A percentile compares a stretch with the other conserved stretches of the same genome.
phyloP scores from a whole-genome alignment of 2,797 vertebrate genomes.

The Danio tinwini region DNA sequence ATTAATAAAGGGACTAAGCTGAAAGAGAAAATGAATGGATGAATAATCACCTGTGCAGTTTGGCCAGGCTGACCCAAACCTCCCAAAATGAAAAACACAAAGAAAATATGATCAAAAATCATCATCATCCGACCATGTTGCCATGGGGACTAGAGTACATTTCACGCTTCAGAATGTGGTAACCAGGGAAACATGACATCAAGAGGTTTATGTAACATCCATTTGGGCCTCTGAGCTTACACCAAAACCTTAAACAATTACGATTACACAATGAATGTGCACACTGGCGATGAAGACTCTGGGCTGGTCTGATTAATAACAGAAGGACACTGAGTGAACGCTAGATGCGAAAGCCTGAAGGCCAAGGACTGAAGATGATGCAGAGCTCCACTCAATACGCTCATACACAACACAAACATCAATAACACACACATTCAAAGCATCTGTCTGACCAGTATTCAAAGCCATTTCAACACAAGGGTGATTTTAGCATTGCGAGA shows the following conservation, averaged over 20 bases:
- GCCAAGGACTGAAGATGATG: too few species aligned
- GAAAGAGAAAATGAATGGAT: too few species aligned
- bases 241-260: neutral
- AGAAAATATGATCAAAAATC: constrained; percentile 23
- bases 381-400: too few species aligned
- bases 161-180: constrained; percentile 49
- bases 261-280: constrained; percentile 24
- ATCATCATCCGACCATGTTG: constrained; percentile 43
- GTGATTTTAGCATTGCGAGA: too few species aligned
- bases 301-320: constrained; percentile 80
- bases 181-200: constrained; percentile 49
- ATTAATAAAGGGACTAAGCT: too few species aligned
- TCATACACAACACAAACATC: too few species aligned
- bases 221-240: constrained; percentile 1
- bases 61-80: constrained; percentile 92
- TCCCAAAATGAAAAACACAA: constrained; percentile 72
- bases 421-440: too few species aligned
- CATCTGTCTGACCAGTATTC: too few species aligned
- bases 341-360: too few species aligned
- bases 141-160: constrained; percentile 49
- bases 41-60: constrained; percentile 89
- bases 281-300: constrained; percentile 93
- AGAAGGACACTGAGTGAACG: too few species aligned
- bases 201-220: constrained; percentile 14
- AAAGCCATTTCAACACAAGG: too few species aligned